Conservation (phyloP, 2,888 invertebrate genomes). For the Syritta pipiens region DNA sequence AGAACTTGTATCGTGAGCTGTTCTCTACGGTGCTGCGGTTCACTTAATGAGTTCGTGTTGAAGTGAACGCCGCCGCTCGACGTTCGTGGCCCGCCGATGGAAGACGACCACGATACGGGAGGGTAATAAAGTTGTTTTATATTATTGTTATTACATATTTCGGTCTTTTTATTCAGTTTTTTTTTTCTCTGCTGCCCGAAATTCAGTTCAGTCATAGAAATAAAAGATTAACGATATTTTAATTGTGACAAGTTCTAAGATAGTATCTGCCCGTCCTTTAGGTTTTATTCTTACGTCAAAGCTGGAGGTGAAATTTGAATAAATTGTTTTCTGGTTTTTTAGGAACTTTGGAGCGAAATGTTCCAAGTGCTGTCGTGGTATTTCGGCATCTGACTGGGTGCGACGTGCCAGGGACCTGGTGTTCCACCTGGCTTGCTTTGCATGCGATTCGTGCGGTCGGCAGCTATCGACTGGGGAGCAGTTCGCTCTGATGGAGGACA, state of each 20-base stretch:
- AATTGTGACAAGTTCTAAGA: conserved; percentile 48
- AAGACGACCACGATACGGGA: conserved; percentile 18
- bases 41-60: conserved; percentile 56
- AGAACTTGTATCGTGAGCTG: conserved; percentile 51
- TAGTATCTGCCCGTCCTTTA: conserved; percentile 26
- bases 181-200: conserved; percentile 13
- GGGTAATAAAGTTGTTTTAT: conserved; percentile 53
- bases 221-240: conserved; percentile 46
- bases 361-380: conserved; percentile 95
- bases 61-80: conserved; percentile 36
- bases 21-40: conserved; percentile 42
- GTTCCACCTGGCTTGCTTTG: conserved; percentile 99
- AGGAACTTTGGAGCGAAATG: conserved; percentile 98
- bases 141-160: conserved; percentile 32
- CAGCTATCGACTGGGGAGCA: conserved; percentile 97
- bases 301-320: conserved; percentile 31
- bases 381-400: conserved; percentile 98
- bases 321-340: conserved; percentile 76
- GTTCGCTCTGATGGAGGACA: conserved; percentile 96
- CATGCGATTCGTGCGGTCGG: conserved; percentile 96
- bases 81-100: background rate
- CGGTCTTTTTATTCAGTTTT: conserved; percentile 8
- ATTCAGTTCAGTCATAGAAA: conserved; percentile 32
- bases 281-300: conserved; percentile 6
- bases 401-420: conserved; percentile 95